Evolutionary conservation across 1,140 invertebrate species (phyloP).

Genomic region (Cecropterus lyciades): DNA sequence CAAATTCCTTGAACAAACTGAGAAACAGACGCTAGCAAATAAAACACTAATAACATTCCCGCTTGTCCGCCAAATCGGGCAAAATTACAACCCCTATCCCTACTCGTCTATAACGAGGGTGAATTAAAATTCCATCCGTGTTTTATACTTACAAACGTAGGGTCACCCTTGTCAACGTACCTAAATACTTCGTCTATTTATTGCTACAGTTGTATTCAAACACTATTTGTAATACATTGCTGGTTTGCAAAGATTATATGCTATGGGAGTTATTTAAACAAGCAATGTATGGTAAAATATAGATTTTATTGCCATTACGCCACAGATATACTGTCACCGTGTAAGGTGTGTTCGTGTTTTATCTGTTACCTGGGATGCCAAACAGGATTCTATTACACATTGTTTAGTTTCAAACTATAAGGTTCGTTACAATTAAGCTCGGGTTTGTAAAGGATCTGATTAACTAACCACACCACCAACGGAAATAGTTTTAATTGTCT

Average conservation of each 20-base stretch:
- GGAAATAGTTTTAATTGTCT: neutral
- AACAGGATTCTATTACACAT: conserved; percentile 25
- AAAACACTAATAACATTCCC: conserved; percentile 37
- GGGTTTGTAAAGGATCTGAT: neutral
- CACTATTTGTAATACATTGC: neutral
- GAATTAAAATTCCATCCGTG: conserved; percentile 44
- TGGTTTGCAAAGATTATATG: neutral
- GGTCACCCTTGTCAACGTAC: conserved; percentile 29
- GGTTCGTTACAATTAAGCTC: conserved; percentile 22
- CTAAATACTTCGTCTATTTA: conserved; percentile 5
- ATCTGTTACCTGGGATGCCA: conserved; percentile 18
- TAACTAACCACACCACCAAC: conserved; percentile 2
- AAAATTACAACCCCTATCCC: conserved; percentile 33
- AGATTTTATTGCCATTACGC: neutral
- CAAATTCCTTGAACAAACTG: conserved; percentile 28
- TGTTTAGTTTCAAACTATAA: conserved; percentile 28
- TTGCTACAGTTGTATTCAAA: neutral
- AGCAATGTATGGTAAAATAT: conserved; percentile 9
- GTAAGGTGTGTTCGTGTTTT: conserved; percentile 23
- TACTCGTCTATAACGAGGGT: conserved; percentile 37
- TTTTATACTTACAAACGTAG: conserved; percentile 38
- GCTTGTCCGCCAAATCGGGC: conserved; percentile 32
- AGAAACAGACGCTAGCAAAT: conserved; percentile 22
- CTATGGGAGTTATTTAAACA: neutral
- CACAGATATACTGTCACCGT: neutral